A percentile compares a stretch with the other conserved stretches of the same genome.
Evolutionary conservation across 2,113 vertebrate genomes (phyloP).

Genomic region (Chloebia gouldiae): DNA sequence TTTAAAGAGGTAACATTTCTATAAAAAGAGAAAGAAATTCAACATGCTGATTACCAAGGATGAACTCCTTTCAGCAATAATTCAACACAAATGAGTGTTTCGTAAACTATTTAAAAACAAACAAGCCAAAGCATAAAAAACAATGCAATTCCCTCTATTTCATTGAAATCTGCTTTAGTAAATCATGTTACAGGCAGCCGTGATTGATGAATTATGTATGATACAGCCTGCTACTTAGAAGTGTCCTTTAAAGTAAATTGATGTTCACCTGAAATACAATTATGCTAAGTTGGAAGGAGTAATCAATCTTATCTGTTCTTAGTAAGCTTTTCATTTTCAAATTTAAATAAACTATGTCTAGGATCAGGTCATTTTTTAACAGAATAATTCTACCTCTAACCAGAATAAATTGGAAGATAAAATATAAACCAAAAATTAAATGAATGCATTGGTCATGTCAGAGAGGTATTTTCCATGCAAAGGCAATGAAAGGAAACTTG

Average conservation of each 20-base stretch:
- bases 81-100: conserved; percentile 49
- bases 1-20: not conserved
- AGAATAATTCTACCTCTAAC: conserved; percentile 66
- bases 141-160: conserved; percentile 61
- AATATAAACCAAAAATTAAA: conserved; percentile 69
- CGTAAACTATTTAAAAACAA: conserved; percentile 61
- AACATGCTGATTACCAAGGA: conserved; percentile 4
- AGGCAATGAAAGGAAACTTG: not conserved
- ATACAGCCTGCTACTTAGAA: conserved; percentile 81
- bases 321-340: conserved; percentile 79
- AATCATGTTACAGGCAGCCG: conserved; percentile 71
- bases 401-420: conserved; percentile 64
- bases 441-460: conserved; percentile 23
- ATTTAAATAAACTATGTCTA: conserved; percentile 79
- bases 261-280: conserved; percentile 88
- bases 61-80: conserved; percentile 38
- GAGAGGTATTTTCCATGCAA: not conserved
- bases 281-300: conserved; percentile 79
- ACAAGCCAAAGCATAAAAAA: conserved; percentile 57
- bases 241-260: conserved; percentile 87
- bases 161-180: conserved; percentile 70
- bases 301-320: conserved; percentile 84
- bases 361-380: conserved; percentile 73
- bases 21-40: conserved; percentile 15
- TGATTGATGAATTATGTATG: conserved; percentile 85